Base-by-base conservation (phyloP, 1,140 invertebrate genomes). In the Pomacea maculata region DNA sequence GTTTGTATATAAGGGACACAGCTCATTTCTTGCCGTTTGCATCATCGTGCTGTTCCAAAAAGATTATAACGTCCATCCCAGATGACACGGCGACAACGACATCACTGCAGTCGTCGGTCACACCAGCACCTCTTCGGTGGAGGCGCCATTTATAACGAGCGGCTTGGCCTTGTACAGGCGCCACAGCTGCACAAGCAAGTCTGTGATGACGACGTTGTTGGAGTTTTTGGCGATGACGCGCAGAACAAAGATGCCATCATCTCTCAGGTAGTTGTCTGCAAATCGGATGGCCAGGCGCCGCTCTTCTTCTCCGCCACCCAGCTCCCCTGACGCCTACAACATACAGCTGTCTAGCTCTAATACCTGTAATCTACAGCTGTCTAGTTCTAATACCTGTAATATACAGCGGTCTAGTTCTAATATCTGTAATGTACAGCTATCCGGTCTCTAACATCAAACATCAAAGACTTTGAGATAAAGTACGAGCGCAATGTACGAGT, bases 211-310 rank as follows among this genome's bases (percentile, higher is more conserved):
- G 68, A 91, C 88, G 79, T 90, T 89, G 80, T 87, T 90, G 45
- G 89, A 87, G 81, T 91, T 91, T 75, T 88, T 87, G 65, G 86
- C 86, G 14, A 91, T 83, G 15, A 91, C 73, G 34, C 89, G 83
- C 21, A 91, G 80, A n/a, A 91, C 85, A 74, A 91, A 89, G 12
- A 90, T 84, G 19, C 90, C 90, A 80, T 91, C 90, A 67, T 91
- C 87, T 19, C 89, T 83, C 15, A 91, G 85, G 79, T 91, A 90
- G 55, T 88, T 80, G 55, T 90, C 86, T 29, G 86, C 87, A 75
- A 91, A 91, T 71, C 73, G 83, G 55, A 83, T 80, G 57, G 85
- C 86, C 52, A 88, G 67, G 75, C 86, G 85, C 83, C 87, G 88
- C 75, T 90, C 88, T 17, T 86, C 85, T 21, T 86, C 84, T 19